Percentiles rank a stretch among this genome's conserved stretches.
phyloP scores from a whole-genome alignment of 1,140 invertebrate species.

The Argopecten irradians region DNA sequence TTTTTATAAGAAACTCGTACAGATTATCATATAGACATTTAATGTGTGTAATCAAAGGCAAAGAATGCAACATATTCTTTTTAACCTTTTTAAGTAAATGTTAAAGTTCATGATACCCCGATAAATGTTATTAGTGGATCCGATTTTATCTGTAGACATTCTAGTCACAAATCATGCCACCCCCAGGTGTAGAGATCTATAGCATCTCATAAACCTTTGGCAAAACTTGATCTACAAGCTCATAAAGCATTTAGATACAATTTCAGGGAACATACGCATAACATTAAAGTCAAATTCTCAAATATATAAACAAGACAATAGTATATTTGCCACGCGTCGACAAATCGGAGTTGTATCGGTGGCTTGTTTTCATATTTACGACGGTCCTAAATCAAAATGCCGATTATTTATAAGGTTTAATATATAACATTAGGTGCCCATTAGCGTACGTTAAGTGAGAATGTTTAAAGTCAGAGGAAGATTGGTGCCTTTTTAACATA shows the following conservation, averaged over 20 bases:
- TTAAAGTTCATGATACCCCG: background rate
- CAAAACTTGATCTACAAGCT: background rate
- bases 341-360: background rate
- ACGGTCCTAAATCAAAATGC: background rate
- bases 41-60: background rate
- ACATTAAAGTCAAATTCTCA: background rate
- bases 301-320: background rate
- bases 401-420: background rate
- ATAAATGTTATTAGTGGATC: background rate
- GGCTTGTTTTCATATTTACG: background rate
- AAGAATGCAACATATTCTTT: background rate
- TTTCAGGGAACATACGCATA: background rate
- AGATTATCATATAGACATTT: background rate
- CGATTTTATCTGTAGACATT: background rate
- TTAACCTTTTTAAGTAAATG: background rate
- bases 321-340: background rate
- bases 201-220: background rate
- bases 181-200: background rate
- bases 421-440: background rate
- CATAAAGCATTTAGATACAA: constrained; percentile 2
- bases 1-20: background rate
- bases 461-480: background rate
- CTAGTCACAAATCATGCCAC: background rate
- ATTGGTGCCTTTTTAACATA: background rate
- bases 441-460: background rate